Percentiles rank a stretch among this genome's conserved stretches.
Conservation (phyloP, 1,140 invertebrate species). For the Tetramorium alpestre region DNA sequence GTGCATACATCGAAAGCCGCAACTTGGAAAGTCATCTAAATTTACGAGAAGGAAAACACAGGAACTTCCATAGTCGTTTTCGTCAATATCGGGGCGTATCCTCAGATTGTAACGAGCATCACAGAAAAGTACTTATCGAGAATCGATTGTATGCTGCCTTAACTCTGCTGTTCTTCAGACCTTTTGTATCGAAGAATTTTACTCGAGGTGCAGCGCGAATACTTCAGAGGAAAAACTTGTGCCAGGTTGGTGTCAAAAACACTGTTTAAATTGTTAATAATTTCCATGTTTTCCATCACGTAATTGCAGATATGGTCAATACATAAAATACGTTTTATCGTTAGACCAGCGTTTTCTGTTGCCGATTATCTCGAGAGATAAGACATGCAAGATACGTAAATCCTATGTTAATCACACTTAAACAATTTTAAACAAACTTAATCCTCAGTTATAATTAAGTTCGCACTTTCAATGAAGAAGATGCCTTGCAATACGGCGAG, state of each 20-base stretch:
- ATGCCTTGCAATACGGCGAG: constrained; percentile 6
- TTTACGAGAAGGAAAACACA: constrained; percentile 27
- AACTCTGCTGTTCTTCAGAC: neutral
- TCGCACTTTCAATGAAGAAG: constrained; percentile 17
- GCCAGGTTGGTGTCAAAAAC: neutral
- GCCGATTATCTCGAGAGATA: neutral
- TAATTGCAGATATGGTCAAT: neutral
- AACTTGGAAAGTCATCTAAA: constrained; percentile 15
- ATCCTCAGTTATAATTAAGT: constrained; percentile 49
- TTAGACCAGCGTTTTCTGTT: neutral
- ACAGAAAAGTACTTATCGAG: constrained; percentile 31
- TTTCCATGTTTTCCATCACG: neutral
- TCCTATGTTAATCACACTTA: constrained; percentile 13
- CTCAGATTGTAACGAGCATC: constrained; percentile 24
- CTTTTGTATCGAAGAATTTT: neutral
- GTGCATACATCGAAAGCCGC: constrained; percentile 30
- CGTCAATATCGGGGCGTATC: constrained; percentile 12
- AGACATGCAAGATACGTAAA: neutral
- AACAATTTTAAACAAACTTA: constrained; percentile 17
- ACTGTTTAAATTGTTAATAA: neutral
- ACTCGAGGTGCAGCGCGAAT: neutral
- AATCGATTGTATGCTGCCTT: constrained; percentile 4
- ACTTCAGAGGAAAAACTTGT: neutral
- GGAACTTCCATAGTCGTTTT: constrained; percentile 32
- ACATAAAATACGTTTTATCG: neutral